Evolutionary conservation across 1,140 invertebrate species (phyloP), one percentile per base, ranked within the genome.

Genomic region (Papilio polyxenes): DNA sequence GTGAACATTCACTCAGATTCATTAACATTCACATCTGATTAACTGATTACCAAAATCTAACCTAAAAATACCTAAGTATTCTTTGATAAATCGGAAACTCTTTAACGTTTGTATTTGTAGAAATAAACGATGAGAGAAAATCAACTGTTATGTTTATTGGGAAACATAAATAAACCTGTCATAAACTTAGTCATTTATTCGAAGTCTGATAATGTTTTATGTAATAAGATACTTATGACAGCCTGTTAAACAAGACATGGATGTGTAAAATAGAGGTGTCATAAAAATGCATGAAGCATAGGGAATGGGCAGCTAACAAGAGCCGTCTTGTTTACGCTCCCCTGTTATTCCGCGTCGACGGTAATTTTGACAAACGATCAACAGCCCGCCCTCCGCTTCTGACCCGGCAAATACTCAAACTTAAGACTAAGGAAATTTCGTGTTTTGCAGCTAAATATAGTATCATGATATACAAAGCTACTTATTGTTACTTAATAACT

Each of bases 271-370:
- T 87, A 82, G 84, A 62, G 75, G 72, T 31, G 84, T 90, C 90
- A 89, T 91, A 89, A 91, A 91, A 91, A 91, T 91, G 90, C 89
- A 91, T 90, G 90, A 91, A 84, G 75, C 69, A 81, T 84, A 86
- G 76, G n/a, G 84, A 85, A 86, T 89, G 89, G 85, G 87, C 86
- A 87, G 86, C 88, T 89, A 90, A 90, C 89, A 85, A 90, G 88
- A 89, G 83, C 20, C 44, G 69, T 53, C 44, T 84, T 83, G 81
- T 84, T 83, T 83, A 79, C 83, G 82, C 72, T 75, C 75, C 80
- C 86, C 89, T 87, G 90, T 91, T 91, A 91, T 91, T 91, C 90
- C 90, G 90, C 88, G 77, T 86, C 85, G 85, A n/a, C 87, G 88
- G 86, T 91, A 89, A 91, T 90, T 90, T 87, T 90, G 90, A 91